A percentile compares a stretch with the other conserved stretches of the same genome.
phyloP scores from a whole-genome alignment of 2,797 vertebrate species.

The Acipenser transmontanus region DNA sequence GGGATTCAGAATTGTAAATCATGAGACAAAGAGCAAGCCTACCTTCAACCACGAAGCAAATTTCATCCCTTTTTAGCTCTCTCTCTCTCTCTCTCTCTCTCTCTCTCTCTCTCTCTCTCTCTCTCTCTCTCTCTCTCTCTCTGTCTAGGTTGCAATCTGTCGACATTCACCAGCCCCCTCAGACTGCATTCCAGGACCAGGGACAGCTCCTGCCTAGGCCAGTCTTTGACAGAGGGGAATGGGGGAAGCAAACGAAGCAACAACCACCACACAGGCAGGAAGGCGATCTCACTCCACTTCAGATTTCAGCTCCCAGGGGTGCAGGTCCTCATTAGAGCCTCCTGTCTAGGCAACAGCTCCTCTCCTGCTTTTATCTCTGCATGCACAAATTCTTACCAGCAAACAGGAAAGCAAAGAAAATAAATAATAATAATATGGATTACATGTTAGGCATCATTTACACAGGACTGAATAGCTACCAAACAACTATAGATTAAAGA shows the following conservation, averaged over 20 bases:
- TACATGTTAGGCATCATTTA: too few relatives aligned
- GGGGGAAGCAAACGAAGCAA: slow-evolving; percentile 30
- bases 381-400: slow-evolving; percentile 46
- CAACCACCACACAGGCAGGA: slow-evolving; percentile 29
- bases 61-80: slow-evolving; percentile 25
- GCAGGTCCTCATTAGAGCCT: slow-evolving; percentile 40
- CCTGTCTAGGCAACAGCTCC: slow-evolving; percentile 38
- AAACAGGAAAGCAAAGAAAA: slow-evolving; percentile 39
- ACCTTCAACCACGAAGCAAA: slow-evolving; percentile 58
- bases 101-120: not conserved
- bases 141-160: slow-evolving; percentile 37
- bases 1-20: slow-evolving; percentile 69
- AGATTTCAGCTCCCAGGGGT: slow-evolving; percentile 43
- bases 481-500: too few relatives aligned
- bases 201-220: slow-evolving; percentile 61
- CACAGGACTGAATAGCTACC: too few relatives aligned
- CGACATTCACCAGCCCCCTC: slow-evolving; percentile 45
- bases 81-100: slow-evolving; percentile 26
- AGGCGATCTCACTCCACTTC: slow-evolving; percentile 37
- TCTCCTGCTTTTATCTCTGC: slow-evolving; percentile 38
- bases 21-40: slow-evolving; percentile 84
- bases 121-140: too few relatives aligned
- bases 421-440: not conserved
- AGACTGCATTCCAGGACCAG: slow-evolving; percentile 37
- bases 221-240: slow-evolving; percentile 30